A percentile compares a stretch with the other conserved stretches of the same genome.
Evolutionary conservation across 2,888 invertebrate genomes (phyloP).

Genomic region (Acronicta aceris): DNA sequence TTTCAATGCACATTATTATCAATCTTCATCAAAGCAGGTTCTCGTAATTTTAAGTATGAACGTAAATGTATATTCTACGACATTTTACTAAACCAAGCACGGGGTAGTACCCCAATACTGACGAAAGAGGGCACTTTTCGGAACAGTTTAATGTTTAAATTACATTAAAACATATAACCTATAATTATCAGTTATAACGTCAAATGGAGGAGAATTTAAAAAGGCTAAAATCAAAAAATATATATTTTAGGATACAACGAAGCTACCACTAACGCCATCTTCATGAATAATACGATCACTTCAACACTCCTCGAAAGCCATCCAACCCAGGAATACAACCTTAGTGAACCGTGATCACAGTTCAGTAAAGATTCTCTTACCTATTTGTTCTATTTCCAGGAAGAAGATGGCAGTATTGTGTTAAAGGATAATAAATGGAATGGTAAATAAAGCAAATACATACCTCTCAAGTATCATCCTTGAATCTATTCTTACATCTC

Average conservation of each 20-base stretch:
- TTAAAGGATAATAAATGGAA: neutral
- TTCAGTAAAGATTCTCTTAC: neutral
- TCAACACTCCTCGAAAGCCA: slow-evolving; percentile 24
- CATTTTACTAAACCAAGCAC: slow-evolving; percentile 4
- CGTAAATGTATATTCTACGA: neutral
- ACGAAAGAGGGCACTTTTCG: slow-evolving; percentile 39
- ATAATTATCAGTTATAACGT: neutral
- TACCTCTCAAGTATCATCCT: neutral
- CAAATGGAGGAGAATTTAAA: neutral
- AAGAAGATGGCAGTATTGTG: slow-evolving; percentile 53
- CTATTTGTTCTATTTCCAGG: neutral
- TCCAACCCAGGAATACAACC: slow-evolving; percentile 1
- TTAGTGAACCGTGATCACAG: neutral
- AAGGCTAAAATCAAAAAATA: neutral
- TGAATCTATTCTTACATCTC: neutral
- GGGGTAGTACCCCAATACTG: slow-evolving; percentile 2
- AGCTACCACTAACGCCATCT: slow-evolving; percentile 50
- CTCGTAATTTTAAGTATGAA: neutral
- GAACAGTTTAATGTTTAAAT: neutral
- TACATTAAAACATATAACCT: neutral
- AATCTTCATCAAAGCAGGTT: slow-evolving; percentile 1
- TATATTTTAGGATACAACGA: neutral
- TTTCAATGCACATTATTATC: neutral
- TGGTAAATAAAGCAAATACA: neutral
- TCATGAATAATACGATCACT: slow-evolving; percentile 2